phyloP scores from a whole-genome alignment of 2,113 vertebrate genomes.

The Oryzias woworae region DNA sequence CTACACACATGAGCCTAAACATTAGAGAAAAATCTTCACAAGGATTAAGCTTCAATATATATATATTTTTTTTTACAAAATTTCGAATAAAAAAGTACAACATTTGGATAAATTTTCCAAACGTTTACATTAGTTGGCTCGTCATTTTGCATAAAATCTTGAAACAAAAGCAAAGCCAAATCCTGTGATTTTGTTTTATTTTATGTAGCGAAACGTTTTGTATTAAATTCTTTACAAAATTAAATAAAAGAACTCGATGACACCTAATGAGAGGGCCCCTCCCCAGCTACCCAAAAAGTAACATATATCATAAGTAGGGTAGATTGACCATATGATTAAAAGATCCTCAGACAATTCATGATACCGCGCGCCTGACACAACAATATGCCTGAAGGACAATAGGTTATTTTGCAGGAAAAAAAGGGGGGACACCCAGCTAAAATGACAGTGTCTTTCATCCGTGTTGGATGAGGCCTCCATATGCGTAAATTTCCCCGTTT shows the following conservation, averaged over 20 bases:
- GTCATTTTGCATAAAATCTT: no score
- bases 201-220: neutral
- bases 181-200: neutral
- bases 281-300: slow-evolving; percentile 32
- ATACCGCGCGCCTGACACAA: slow-evolving; percentile 61
- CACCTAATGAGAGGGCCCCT: slow-evolving; percentile 45
- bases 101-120: no score
- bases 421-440: slow-evolving; percentile 76
- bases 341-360: slow-evolving; percentile 63
- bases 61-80: no score
- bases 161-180: no score
- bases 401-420: slow-evolving; percentile 71
- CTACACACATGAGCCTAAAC: slow-evolving; percentile 1
- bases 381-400: slow-evolving; percentile 71
- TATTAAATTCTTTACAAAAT: neutral
- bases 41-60: no score
- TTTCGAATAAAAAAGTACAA: no score
- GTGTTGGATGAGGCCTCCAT: slow-evolving; percentile 87
- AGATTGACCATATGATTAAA: slow-evolving; percentile 68
- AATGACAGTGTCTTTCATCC: slow-evolving; percentile 82
- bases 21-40: no score
- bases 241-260: slow-evolving; percentile 12
- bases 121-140: no score
- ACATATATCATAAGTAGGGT: slow-evolving; percentile 52
- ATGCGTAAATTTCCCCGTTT: slow-evolving; percentile 96